These are phyloP conservation scores for Sorex maritimensis DNA, from an alignment of 2,797 vertebrate species.

Conservation along the genomic window DNA sequence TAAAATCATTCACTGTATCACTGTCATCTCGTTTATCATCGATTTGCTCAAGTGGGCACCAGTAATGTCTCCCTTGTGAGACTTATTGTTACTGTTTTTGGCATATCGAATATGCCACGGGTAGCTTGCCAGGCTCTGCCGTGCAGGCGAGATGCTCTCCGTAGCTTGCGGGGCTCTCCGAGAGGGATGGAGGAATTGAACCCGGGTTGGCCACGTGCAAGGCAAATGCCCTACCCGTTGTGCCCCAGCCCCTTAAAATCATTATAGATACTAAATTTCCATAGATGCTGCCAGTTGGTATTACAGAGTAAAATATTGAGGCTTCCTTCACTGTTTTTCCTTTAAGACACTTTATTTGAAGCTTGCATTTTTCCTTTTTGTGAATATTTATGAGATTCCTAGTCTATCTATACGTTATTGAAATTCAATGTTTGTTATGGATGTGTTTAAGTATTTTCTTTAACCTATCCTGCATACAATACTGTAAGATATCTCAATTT, in stretches of 20 bases:
- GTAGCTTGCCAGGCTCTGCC: too few relatives aligned
- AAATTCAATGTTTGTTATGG: neutral
- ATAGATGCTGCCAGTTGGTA: neutral
- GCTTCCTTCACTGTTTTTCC: neutral
- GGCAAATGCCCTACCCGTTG: too few relatives aligned
- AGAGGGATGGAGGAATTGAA: too few relatives aligned
- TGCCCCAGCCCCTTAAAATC: neutral
- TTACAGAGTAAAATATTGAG: conserved; percentile 19
- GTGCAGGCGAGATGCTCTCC: too few relatives aligned
- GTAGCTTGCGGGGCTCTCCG: too few relatives aligned
- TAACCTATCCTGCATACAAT: neutral
- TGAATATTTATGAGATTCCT: neutral
- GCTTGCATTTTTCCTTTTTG: neutral
- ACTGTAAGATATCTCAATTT: neutral
- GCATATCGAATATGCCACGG: too few relatives aligned
- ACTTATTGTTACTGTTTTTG: too few relatives aligned
- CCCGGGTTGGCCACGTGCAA: too few relatives aligned
- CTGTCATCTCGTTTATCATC: too few relatives aligned
- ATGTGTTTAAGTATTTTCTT: conserved; percentile 2
- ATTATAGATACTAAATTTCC: neutral
- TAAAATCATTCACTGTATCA: neutral
- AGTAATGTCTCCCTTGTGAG: too few relatives aligned
- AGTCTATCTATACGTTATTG: neutral
- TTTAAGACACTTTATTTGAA: neutral
- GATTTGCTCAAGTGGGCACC: too few relatives aligned